A percentile compares a stretch with the other conserved stretches of the same genome.
Conservation (phyloP, 2,888 invertebrate genomes). For the Dasypolia templi region DNA sequence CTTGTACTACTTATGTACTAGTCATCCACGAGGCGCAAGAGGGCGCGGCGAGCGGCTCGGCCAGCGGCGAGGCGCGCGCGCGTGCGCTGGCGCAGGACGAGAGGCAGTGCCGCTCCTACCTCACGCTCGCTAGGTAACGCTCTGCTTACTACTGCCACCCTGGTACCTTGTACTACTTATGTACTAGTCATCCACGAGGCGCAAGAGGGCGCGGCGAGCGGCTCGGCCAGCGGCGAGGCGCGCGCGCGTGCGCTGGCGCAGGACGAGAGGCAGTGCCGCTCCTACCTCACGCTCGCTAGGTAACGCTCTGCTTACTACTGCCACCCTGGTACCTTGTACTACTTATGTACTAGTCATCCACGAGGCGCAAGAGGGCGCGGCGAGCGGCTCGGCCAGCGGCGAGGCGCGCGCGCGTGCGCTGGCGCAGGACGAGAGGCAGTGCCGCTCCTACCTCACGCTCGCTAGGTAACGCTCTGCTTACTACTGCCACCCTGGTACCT, state of each 20-base stretch:
- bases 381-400: constrained; percentile 91
- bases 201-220: constrained; percentile 92
- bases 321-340: no score
- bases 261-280: constrained; percentile 96
- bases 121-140: constrained; percentile 93
- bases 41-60: constrained; percentile 90
- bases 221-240: constrained; percentile 93
- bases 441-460: constrained; percentile 96
- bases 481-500: not conserved
- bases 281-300: constrained; percentile 96
- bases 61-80: constrained; percentile 93
- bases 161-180: no score
- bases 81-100: constrained; percentile 96
- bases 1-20: no score
- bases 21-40: constrained; percentile 96
- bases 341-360: no score
- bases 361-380: constrained; percentile 95
- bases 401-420: constrained; percentile 95
- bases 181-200: constrained; percentile 96
- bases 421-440: constrained; percentile 96
- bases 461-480: constrained; percentile 85
- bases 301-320: constrained; percentile 36
- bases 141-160: not conserved
- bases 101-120: constrained; percentile 96
- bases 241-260: constrained; percentile 94